Base-by-base conservation (phyloP, 2,888 invertebrate species). In the Drymonia ruficornis region DNA sequence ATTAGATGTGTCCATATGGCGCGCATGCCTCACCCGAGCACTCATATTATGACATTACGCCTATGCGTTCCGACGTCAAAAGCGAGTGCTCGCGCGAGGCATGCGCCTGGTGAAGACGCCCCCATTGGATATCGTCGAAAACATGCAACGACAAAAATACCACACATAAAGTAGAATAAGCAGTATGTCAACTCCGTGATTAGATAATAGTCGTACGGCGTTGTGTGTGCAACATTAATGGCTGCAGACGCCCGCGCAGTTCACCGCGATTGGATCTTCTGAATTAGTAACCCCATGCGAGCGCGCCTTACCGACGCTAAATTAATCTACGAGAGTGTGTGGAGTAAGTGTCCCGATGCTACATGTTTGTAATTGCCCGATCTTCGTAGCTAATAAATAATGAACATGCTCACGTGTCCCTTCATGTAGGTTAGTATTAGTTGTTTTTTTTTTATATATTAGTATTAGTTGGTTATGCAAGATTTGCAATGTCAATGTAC, bases 181-280 rank as follows among this genome's bases (percentile, higher is more conserved):
- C 55, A 58, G 51, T 59, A 60, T 55, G 61, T 55, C 54, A 53
- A 15, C 50, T 62, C 49, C 59, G 59, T 65, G 61, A 54, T 56
- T 59, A 71, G 68, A 72, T 76, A 74, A 76, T 73, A 78, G 70
- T 58, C 65, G 59, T 53, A 72, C 70, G 69, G 67, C 65, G 65
- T 69, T 58, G 60, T 58, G 70, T 66, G 60, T 84, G 84, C 82
- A 85, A 83, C 74, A 80, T 84, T 83, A 81, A 84, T 81, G 81
- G 67, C 67, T 65, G 67, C 58, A 80, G 80, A 77, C 77, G 75
- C 73, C 78, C 73, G 78, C 77, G 75, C 72, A 78, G 74, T 73
- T 70, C 71, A 58, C 59, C 71, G 74, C 81, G 78, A 83, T 84
- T 81, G 83, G 78, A 72, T 76, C 74, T 72, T 56, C 62, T 84